These are phyloP conservation scores for Diglossa brunneiventris DNA, from an alignment of 2,113 vertebrate species.

Conservation along the genomic window DNA sequence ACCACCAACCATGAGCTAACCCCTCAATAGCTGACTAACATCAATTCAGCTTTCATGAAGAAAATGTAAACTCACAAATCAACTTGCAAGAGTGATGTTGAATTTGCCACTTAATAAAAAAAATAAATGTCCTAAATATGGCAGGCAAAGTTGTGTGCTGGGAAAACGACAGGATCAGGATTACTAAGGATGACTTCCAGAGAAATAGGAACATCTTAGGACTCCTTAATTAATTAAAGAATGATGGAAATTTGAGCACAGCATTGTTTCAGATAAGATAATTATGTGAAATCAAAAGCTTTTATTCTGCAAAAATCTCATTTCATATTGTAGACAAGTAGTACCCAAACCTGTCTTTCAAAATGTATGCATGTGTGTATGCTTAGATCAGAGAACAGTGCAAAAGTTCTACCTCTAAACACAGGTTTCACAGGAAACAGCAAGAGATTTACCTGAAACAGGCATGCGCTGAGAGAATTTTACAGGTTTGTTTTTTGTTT, in stretches of 20 bases:
- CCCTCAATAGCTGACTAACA: not conserved
- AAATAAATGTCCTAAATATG: not conserved
- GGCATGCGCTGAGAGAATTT: not conserved
- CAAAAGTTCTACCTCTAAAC: not conserved
- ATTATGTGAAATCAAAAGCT: not conserved
- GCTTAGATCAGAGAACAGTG: not conserved
- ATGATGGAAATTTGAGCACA: not conserved
- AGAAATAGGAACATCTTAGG: not conserved
- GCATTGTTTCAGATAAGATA: not conserved
- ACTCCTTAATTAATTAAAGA: not conserved
- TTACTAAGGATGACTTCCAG: not conserved
- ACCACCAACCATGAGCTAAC: not conserved
- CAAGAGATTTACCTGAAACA: not conserved
- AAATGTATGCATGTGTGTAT: not conserved
- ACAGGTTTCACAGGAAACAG: not conserved
- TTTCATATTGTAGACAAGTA: not conserved
- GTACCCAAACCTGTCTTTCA: not conserved
- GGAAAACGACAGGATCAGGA: not conserved
- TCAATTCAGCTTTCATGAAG: not conserved
- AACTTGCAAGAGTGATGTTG: not conserved
- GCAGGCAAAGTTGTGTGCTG: not conserved
- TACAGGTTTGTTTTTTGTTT: not conserved
- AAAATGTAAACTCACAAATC: not conserved
- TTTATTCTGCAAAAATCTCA: not conserved
- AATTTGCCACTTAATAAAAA: not conserved